A percentile compares a stretch with the other conserved stretches of the same genome.
Evolutionary conservation across 1,140 invertebrate genomes (phyloP).

Genomic region (Bombus sibiricus): DNA sequence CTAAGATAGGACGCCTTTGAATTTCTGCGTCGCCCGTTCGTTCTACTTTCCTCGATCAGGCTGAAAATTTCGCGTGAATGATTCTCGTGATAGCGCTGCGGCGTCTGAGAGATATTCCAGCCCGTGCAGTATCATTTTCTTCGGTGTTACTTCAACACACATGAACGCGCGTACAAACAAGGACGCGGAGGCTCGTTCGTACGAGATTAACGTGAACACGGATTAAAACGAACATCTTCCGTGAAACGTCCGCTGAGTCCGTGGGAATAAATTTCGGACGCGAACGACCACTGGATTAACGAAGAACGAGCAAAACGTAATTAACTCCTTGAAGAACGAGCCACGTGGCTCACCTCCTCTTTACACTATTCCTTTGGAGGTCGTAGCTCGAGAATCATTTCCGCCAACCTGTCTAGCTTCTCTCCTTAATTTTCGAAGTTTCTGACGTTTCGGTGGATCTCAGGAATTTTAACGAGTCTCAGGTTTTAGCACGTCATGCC

Average conservation of each 20-base stretch:
- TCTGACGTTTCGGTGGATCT: not conserved
- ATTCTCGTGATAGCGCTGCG: not conserved
- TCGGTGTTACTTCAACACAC: not conserved
- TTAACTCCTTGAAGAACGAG: conserved; percentile 23
- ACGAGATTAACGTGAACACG: conserved; percentile 39
- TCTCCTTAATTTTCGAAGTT: conserved; percentile 3
- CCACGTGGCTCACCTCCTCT: not conserved
- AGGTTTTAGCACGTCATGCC: not conserved
- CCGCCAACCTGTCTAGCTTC: not conserved
- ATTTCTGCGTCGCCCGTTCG: not conserved
- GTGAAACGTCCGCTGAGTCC: not conserved
- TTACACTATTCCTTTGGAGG: not conserved
- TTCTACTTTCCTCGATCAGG: not conserved
- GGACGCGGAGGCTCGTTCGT: not conserved
- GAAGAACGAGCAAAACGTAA: conserved; percentile 27
- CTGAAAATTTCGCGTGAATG: not conserved
- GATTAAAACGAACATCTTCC: conserved; percentile 28
- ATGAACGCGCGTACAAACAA: not conserved
- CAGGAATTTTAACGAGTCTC: not conserved
- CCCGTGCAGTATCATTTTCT: not conserved
- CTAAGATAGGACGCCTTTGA: not conserved
- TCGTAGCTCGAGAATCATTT: not conserved
- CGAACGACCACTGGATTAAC: not conserved
- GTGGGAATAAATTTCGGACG: conserved; percentile 26
- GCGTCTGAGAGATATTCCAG: not conserved